Evolutionary conservation across 2,797 vertebrate genomes (phyloP).

Genomic region (Spinus olivaceus): DNA sequence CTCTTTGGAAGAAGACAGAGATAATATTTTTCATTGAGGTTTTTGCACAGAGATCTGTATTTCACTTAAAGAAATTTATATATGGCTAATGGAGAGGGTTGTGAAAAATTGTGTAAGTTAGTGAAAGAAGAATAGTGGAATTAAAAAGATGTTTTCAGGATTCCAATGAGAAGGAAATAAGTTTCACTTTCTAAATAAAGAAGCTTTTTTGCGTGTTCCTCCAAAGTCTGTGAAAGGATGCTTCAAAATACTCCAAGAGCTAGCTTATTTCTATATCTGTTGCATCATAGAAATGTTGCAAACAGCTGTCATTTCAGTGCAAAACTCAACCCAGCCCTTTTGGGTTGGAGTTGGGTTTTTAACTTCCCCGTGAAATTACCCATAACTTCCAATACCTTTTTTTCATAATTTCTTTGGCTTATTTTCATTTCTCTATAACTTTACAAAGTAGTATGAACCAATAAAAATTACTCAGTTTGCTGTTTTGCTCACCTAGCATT

Average conservation of each 20-base stretch:
- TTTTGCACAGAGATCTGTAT: not conserved
- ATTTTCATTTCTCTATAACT: not conserved
- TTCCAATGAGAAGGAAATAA: not conserved
- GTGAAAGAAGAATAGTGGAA: not conserved
- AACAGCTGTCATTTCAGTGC: not conserved
- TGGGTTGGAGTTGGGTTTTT: not conserved
- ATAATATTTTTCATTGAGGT: not conserved
- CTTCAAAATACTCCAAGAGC: not conserved
- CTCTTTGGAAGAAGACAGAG: not conserved
- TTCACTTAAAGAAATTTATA: not conserved
- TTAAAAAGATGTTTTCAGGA: not conserved
- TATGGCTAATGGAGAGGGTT: not conserved
- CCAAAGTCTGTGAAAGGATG: not conserved
- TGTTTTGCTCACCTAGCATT: not conserved
- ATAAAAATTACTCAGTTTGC: not conserved
- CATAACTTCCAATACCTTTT: not conserved
- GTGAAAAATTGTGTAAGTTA: not conserved
- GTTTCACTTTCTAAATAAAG: not conserved
- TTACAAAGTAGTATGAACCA: not conserved
- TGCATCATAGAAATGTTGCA: not conserved
- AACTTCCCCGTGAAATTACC: not conserved
- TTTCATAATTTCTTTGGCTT: not conserved
- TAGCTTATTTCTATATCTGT: not conserved
- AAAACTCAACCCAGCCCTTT: not conserved
- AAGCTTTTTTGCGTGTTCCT: not conserved